Evolutionary conservation across 2,797 vertebrate genomes (phyloP).

Genomic region (Parambassis ranga): DNA sequence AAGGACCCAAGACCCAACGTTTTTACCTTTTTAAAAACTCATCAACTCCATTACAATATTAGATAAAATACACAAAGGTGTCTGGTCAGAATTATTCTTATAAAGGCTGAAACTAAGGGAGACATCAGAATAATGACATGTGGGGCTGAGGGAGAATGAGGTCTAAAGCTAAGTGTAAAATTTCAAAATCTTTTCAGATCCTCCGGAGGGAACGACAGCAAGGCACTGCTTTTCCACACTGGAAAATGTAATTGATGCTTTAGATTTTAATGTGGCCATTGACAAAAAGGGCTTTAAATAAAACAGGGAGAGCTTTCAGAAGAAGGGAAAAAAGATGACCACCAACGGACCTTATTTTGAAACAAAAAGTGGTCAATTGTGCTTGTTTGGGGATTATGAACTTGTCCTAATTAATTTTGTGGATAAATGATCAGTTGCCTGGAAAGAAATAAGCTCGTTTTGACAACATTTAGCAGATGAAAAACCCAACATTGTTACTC

Average conservation of each 20-base stretch:
- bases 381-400: no score
- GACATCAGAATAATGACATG: slow-evolving; percentile 31
- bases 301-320: slow-evolving; percentile 45
- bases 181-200: slow-evolving; percentile 31
- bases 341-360: no score
- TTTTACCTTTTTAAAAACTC: no score
- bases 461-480: neutral
- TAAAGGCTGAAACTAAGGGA: slow-evolving; percentile 1
- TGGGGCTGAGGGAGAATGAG: slow-evolving; percentile 20
- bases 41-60: neutral
- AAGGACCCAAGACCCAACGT: no score
- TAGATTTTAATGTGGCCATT: slow-evolving; percentile 63
- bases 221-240: slow-evolving; percentile 26
- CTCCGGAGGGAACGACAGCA: slow-evolving; percentile 2
- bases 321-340: no score
- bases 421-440: no score
- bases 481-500: neutral
- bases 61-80: neutral
- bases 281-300: slow-evolving; percentile 56
- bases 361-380: no score
- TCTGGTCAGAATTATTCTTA: neutral
- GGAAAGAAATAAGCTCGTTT: neutral
- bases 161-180: slow-evolving; percentile 5
- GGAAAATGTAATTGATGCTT: slow-evolving; percentile 49
- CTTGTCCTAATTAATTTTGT: neutral